A percentile compares a stretch with the other conserved stretches of the same genome.
These are phyloP conservation scores for Ianthella basta DNA, from an alignment of 37 sponge, comb jelly and placozoan species.

Conservation along the genomic window DNA sequence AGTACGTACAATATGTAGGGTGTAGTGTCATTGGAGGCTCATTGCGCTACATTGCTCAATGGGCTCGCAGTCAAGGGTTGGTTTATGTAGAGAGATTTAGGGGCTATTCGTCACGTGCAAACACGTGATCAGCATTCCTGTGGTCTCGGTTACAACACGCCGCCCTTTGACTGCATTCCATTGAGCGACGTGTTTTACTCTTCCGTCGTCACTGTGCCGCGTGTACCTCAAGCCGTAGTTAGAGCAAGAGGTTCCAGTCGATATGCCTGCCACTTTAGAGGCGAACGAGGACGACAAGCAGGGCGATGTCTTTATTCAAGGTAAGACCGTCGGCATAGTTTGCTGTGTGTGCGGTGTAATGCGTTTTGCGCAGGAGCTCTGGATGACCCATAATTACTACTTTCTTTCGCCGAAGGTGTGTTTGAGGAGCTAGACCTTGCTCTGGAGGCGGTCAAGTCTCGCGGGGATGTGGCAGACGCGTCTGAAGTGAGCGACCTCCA, in stretches of 20 bases:
- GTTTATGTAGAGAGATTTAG: no score
- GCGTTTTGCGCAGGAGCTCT: no score
- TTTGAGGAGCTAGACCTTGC: background rate
- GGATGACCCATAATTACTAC: no score
- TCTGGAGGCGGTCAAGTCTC: background rate
- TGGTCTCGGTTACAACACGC: background rate
- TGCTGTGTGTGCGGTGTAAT: no score
- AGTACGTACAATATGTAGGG: no score
- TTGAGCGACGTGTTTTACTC: background rate
- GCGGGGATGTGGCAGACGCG: background rate
- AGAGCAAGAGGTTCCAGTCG: no score
- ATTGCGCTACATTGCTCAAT: no score
- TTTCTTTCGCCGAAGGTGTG: background rate
- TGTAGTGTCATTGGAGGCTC: no score
- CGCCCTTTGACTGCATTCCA: background rate
- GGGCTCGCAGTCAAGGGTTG: no score
- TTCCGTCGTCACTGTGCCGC: background rate
- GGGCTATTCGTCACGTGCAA: background rate
- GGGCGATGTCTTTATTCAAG: no score
- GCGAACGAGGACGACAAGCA: background rate
- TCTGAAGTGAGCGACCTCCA: background rate
- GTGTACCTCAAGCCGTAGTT: background rate
- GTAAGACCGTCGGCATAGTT: no score
- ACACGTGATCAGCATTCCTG: constrained; percentile 15
- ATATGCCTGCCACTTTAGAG: constrained; percentile 18